Evolutionary conservation across 2,797 vertebrate species (phyloP), one percentile per base, ranked within the genome.

Genomic region (Erithacus rubecula): DNA sequence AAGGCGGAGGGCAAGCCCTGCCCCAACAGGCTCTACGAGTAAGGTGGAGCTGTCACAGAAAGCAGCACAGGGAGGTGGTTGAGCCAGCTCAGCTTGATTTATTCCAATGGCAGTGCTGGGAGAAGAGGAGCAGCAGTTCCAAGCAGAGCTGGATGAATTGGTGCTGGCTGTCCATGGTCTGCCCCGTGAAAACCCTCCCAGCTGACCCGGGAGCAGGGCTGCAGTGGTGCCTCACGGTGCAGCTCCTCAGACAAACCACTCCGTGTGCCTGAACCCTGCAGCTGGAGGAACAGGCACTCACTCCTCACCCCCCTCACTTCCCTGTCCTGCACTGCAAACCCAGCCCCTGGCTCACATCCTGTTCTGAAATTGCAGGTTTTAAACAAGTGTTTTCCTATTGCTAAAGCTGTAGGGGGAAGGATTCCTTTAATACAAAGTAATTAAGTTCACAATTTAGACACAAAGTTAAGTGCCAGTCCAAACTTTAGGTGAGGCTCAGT

Each of bases 211-310:
- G 56, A 10, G 13, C 3, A 0, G 23, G 46, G 34, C 59, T 26
- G 22, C 37, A 0, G 10, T 1, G 24, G 4, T 27, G 63, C 37
- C n/a, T 36, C n/a, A 6, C 3, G 0, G 1, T 11, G 5, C 44
- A 46, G 21, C 9, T 6, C 52, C 51, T 98, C 95, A 99, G 87
- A 99, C 98, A 86, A 98, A 98, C 98, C 98, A 98, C 89, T 98
- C 98, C 0, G 98, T 99, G 59, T 98, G 98, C 89, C 98, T 98
- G 86, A 99, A 99, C 6, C 98, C 98, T 88, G 98, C 95, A 79
- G 98, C 98, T 99, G 98, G 89, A 90, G 96, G 94, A 85, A 82
- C 18, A 79, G 72, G 46, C 5, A 1, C 64, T 77, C 5, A 1
- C 64, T 77, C 21, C 56, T 70, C 30, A 86, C 8, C n/a, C 2